phyloP scores from a whole-genome alignment of 30 jellyfish, hydroid and myxozoan species.

The Aurelia aurita complex sp. Pacific region DNA sequence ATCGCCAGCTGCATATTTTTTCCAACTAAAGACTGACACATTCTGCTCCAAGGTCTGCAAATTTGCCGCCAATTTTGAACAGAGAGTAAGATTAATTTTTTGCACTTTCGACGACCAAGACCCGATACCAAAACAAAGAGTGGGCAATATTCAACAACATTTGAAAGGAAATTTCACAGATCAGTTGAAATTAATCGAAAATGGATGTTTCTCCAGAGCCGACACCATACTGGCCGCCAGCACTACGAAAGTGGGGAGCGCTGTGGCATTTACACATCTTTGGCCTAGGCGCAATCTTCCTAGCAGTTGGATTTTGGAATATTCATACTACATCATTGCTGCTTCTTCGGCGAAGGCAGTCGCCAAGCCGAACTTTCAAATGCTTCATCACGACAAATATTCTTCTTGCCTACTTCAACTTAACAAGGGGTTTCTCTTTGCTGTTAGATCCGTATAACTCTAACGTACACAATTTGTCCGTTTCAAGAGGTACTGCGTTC shows the following conservation, averaged over 20 bases:
- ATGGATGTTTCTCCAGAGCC: constrained; percentile 62
- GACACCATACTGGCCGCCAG: constrained; percentile 47
- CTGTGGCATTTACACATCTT: constrained; percentile 48
- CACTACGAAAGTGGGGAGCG: constrained; percentile 43
- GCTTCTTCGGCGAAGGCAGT: background rate
- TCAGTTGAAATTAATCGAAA: too few relatives aligned
- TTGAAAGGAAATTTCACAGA: too few relatives aligned
- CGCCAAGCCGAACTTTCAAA: constrained; percentile 26
- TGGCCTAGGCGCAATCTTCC: constrained; percentile 27
- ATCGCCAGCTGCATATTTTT: too few relatives aligned
- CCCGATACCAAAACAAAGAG: too few relatives aligned
- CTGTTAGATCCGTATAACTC: constrained; percentile 60
- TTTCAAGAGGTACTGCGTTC: constrained; percentile 37
- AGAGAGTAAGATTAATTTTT: too few relatives aligned
- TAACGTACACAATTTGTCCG: constrained; percentile 5
- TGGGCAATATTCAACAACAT: too few relatives aligned
- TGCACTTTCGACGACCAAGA: too few relatives aligned
- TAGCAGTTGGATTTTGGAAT: constrained; percentile 19
- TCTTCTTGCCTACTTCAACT: constrained; percentile 30
- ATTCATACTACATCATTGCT: constrained; percentile 13
- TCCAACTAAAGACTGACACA: too few relatives aligned
- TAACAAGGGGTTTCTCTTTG: constrained; percentile 33
- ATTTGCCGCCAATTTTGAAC: too few relatives aligned
- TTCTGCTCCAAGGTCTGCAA: too few relatives aligned
- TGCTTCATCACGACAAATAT: constrained; percentile 16